phyloP scores from a whole-genome alignment of 2,888 invertebrate genomes.

The Nemurella pictetii region DNA sequence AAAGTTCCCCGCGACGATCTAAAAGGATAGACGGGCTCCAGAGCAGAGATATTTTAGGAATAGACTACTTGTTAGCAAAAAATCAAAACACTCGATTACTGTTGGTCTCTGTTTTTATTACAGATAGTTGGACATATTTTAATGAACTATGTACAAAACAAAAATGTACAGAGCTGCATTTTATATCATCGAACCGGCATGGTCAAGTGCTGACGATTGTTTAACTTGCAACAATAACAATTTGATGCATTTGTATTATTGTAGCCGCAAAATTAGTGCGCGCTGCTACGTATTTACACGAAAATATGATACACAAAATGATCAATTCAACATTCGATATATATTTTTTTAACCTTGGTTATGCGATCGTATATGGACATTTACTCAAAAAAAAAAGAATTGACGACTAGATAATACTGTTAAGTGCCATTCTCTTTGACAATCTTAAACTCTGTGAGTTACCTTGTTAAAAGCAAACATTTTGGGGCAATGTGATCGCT shows the following conservation, averaged over 20 bases:
- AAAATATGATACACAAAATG: slow-evolving; percentile 39
- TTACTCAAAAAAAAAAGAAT: slow-evolving; percentile 40
- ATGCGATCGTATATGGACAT: slow-evolving; percentile 39
- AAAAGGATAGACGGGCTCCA: background rate
- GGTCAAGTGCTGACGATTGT: slow-evolving; percentile 32
- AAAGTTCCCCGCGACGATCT: background rate
- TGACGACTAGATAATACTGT: slow-evolving; percentile 44
- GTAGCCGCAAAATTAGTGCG: slow-evolving; percentile 30
- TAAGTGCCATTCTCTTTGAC: slow-evolving; percentile 35
- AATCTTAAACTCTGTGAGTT: slow-evolving; percentile 27
- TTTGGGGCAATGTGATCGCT: background rate
- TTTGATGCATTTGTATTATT: slow-evolving; percentile 35
- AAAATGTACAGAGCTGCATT: slow-evolving; percentile 42
- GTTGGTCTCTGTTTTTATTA: slow-evolving; percentile 41
- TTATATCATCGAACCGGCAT: slow-evolving; percentile 36
- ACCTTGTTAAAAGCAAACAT: slow-evolving; percentile 8
- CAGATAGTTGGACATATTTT: slow-evolving; percentile 39
- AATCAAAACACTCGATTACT: slow-evolving; percentile 33
- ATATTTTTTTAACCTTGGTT: slow-evolving; percentile 39
- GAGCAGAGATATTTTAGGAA: background rate
- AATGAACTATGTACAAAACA: slow-evolving; percentile 42
- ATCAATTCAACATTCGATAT: slow-evolving; percentile 42
- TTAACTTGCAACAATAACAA: slow-evolving; percentile 37
- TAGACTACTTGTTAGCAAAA: slow-evolving; percentile 12
- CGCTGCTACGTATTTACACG: slow-evolving; percentile 36